Conservation (phyloP, 2,113 vertebrate species). For the Pelmatolapia mariae region DNA sequence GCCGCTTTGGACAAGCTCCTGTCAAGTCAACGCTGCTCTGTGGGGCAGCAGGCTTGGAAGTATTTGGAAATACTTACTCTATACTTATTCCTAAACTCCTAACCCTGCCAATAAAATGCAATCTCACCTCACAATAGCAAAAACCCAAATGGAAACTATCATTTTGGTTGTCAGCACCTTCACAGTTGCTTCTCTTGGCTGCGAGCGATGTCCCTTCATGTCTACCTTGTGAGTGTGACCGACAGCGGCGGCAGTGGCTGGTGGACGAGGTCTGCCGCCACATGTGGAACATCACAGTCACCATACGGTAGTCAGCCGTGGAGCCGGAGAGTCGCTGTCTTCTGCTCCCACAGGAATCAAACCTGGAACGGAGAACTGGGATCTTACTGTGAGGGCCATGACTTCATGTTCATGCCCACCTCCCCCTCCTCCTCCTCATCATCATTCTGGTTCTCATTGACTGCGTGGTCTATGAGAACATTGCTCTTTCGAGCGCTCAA, state of each 20-base stretch:
- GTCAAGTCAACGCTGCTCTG: not conserved
- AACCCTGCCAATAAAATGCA: slow-evolving; percentile 24
- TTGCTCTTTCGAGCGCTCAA: not conserved
- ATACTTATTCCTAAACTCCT: not conserved
- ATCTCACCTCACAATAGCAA: slow-evolving; percentile 37
- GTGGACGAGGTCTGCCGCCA: slow-evolving; percentile 3
- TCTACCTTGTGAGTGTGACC: slow-evolving; percentile 1
- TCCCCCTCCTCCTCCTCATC: slow-evolving; percentile 8
- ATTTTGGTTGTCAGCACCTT: slow-evolving; percentile 49
- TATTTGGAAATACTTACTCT: slow-evolving; percentile 20
- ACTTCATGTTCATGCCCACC: slow-evolving; percentile 47
- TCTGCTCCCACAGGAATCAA: slow-evolving; percentile 41
- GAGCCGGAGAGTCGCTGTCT: slow-evolving; percentile 62
- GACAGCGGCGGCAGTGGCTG: not conserved
- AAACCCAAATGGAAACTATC: slow-evolving; percentile 50
- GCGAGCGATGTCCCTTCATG: not conserved
- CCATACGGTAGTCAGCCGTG: slow-evolving; percentile 48
- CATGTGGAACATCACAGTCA: slow-evolving; percentile 67
- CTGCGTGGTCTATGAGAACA: slow-evolving; percentile 12
- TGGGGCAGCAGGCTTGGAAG: not conserved
- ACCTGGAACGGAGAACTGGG: slow-evolving; percentile 32
- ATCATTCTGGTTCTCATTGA: slow-evolving; percentile 27
- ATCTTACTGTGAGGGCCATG: slow-evolving; percentile 44
- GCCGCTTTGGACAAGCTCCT: not conserved
- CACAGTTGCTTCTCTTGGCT: slow-evolving; percentile 49